Evolutionary conservation across 2,113 vertebrate genomes (phyloP).

Genomic region (Zapus hudsonius): DNA sequence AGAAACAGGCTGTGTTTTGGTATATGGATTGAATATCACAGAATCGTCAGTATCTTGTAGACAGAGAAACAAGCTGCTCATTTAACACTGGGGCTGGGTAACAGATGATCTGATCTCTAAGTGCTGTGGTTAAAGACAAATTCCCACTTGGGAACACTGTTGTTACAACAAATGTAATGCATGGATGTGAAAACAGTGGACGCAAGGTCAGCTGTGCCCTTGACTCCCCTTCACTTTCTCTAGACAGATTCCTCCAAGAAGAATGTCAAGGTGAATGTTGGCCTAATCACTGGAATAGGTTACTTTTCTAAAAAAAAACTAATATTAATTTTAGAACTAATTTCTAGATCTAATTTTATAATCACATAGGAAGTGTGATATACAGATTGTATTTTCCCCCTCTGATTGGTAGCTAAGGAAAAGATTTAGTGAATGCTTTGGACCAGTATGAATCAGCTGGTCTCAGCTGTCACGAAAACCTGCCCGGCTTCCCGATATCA

Average conservation of each 20-base stretch:
- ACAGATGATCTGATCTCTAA: conserved; percentile 45
- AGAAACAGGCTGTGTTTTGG: background rate
- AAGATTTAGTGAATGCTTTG: background rate
- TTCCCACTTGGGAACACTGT: conserved; percentile 54
- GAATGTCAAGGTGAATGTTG: conserved; percentile 35
- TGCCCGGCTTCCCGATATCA: background rate
- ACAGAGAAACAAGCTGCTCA: background rate
- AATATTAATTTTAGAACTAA: background rate
- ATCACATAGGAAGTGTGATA: background rate
- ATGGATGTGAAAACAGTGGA: conserved; percentile 18
- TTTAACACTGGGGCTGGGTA: conserved; percentile 11
- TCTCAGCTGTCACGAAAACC: background rate
- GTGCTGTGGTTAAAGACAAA: conserved; percentile 31
- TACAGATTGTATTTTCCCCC: background rate
- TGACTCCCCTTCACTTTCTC: background rate
- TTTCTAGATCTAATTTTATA: conserved; percentile 10
- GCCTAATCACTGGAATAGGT: background rate
- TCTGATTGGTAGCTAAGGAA: conserved; percentile 27
- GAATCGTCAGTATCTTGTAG: background rate
- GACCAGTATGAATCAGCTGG: background rate
- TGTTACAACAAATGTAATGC: conserved; percentile 62
- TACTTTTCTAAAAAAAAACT: background rate
- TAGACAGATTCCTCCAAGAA: background rate
- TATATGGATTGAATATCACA: conserved; percentile 14
- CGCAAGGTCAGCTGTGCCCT: conserved; percentile 18